Base-by-base conservation (phyloP, 2,113 vertebrate genomes). In the Actenoides lindsayi region DNA sequence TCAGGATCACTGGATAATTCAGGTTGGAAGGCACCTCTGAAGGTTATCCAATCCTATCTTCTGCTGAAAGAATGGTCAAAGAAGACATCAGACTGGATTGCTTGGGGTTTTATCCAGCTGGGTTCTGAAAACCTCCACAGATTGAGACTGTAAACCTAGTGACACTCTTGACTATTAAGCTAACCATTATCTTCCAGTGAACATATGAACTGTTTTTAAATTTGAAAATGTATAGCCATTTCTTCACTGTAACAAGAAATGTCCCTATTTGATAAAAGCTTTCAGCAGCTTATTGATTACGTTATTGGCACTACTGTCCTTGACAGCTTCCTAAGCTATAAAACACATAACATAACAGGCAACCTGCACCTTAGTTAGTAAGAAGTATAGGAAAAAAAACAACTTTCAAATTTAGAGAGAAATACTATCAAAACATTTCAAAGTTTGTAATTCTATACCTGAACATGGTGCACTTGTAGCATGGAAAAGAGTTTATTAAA, bases 401-500 rank as follows among this genome's bases (percentile, higher is more conserved):
- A 54, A 48, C 31, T 53, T 56, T 12, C 23, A 75, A 67, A 69
- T 57, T 69, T 41, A n/a, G 19, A 62, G 5, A 79, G 10, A 89
- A 91, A 80, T 51, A 73, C 10, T 69, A 56, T 18, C 25, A 60
- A 35, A 93, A 62, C 28, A 90, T 67, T 57, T 67, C 30, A 10
- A 78, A 50, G 9, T 81, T 80, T 24, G 13, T 50, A 86, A 68
- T 46, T 71, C 59, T 96, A 33, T 97, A 99, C 99, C 99, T 99
- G 99, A 62, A 99, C 99, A 54, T 99, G 99, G 96, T 99, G 99
- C 67, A 99, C 99, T 97, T 99, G 99, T 60, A 99, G 98, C 99
- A 99, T 99, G 69, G 99, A 99, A 97, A 99, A 99, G 42, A 99
- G 99, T 97, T 99, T 99, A 98, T 99, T 99, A 98, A 99, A 99